Evolutionary conservation across 2,113 vertebrate species (phyloP), one percentile per base, ranked within the genome.

Genomic region (Baryphthengus martii): DNA sequence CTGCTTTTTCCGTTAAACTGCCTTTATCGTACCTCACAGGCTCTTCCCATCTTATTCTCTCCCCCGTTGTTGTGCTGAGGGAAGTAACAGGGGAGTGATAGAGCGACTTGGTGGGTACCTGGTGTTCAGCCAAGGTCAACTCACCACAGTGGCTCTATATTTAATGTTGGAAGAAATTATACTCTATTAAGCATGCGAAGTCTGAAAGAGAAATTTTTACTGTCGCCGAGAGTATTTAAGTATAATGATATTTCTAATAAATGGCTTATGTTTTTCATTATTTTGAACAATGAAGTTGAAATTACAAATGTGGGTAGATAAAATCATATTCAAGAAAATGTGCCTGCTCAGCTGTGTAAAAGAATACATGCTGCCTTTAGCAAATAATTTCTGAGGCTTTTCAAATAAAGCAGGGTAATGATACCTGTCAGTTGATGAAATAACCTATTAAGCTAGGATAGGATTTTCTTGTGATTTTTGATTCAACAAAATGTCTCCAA

Each of bases 171-270:
- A 90, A 86, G 12, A 80, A 89, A 67, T 58, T 55, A 25, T 44
- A 40, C 42, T 56, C 40, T 56, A 85, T 85, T 90, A 79, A 87
- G 87, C 24, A 65, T 67, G 13, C 17, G 78, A 92, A 84, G 26
- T n/a, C 72, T 55, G 59, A 63, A 89, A 88, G 39, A 85, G 50
- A 89, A 79, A 79, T 89, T 91, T 91, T 74, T 63, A 35, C 31
- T 81, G 10, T 40, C 16, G 26, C 14, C 28, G 66, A 71, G 31
- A 77, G 33, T 63, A 59, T 80, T 50, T 75, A 28, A 26, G 17
- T 56, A 33, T 84, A 93, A 77, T 63, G 55, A 58, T 56, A 44
- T 88, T 89, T 93, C 47, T 87, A 91, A 93, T 84, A 93, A 80
- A 89, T 42, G 61, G 16, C 9, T 85, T 52, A 44, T 92, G 68